Evolutionary conservation across 1,140 invertebrate genomes (phyloP).

Genomic region (Drosophila fuyamai): DNA sequence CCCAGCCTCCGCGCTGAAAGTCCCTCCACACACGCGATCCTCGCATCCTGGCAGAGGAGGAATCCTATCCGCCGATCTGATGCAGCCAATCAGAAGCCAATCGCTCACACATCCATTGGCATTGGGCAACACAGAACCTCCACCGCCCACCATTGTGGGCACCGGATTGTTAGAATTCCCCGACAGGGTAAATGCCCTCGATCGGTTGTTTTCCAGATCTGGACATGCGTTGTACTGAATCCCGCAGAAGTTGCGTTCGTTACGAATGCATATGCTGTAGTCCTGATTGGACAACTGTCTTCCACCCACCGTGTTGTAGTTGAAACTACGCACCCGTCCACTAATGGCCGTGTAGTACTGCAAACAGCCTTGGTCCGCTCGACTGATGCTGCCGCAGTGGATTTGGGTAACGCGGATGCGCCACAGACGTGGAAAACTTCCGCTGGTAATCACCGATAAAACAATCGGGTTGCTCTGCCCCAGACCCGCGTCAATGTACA

Average conservation of each 20-base stretch:
- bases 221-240: constrained; percentile 92
- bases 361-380: constrained; percentile 93
- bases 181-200: constrained; percentile 89
- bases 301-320: constrained; percentile 90
- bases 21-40: constrained; percentile 86
- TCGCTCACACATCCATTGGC: constrained; percentile 89
- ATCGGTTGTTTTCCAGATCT: constrained; percentile 87
- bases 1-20: constrained; percentile 85
- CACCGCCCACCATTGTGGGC: constrained; percentile 88
- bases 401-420: constrained; percentile 93
- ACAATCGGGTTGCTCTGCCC: constrained; percentile 91
- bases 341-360: constrained; percentile 92
- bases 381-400: constrained; percentile 89
- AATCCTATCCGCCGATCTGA: constrained; percentile 84
- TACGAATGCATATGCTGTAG: constrained; percentile 93
- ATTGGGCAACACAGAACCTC: constrained; percentile 76
- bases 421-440: constrained; percentile 91
- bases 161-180: constrained; percentile 89
- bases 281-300: constrained; percentile 95
- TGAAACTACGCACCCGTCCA: constrained; percentile 92
- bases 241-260: constrained; percentile 94
- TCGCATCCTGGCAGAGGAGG: constrained; percentile 84
- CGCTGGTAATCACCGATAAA: constrained; percentile 92
- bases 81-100: constrained; percentile 92
- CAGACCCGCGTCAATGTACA: constrained; percentile 93